Evolutionary conservation across 2,113 vertebrate species (phyloP).

Genomic region (Dendropsophus ebraccatus): DNA sequence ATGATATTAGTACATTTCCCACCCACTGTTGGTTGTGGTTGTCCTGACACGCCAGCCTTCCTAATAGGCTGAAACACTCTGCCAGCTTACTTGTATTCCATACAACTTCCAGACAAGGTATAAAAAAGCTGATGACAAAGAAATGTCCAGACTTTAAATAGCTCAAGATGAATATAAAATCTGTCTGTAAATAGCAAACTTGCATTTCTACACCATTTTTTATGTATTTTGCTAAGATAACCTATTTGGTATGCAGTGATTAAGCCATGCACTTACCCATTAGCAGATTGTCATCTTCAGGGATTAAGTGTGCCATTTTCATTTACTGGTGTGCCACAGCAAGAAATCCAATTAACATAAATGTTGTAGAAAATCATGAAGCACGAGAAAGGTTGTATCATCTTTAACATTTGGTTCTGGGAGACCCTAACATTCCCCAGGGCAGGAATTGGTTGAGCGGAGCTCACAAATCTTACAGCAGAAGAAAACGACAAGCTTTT

Average conservation of each 20-base stretch:
- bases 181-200: conserved; percentile 7
- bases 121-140: background rate
- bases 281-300: conserved; percentile 54
- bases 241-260: conserved; percentile 51
- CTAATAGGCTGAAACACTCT: too few species aligned
- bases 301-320: conserved; percentile 53
- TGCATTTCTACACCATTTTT: conserved; percentile 4
- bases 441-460: conserved; percentile 17
- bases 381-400: conserved; percentile 49
- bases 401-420: conserved; percentile 47
- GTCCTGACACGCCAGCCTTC: too few species aligned
- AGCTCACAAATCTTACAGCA: conserved; percentile 3
- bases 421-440: conserved; percentile 42
- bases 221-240: conserved; percentile 23
- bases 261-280: conserved; percentile 46
- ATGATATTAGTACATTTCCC: too few species aligned
- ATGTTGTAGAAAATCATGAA: conserved; percentile 52
- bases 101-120: background rate
- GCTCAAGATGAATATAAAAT: background rate
- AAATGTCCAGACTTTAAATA: background rate
- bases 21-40: too few species aligned
- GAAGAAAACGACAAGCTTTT: conserved; percentile 6
- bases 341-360: conserved; percentile 57
- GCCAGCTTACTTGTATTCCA: background rate
- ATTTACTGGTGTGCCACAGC: conserved; percentile 49